Base-by-base conservation (phyloP, 2,797 vertebrate genomes). In the Pipistrellus kuhlii region DNA sequence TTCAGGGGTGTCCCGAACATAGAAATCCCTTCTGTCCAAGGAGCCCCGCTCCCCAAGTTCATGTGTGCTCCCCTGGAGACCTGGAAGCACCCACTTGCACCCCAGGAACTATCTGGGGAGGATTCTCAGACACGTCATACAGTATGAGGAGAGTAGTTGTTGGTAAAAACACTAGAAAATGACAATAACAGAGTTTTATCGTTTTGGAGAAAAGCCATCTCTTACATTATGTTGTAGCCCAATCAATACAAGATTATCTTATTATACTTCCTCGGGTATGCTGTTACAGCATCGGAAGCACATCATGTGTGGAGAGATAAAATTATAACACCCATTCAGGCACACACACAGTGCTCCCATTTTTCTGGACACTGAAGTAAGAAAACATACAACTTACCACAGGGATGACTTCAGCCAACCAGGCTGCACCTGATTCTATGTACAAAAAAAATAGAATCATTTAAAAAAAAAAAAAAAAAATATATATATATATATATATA, bases 71-170 rank as follows among this genome's bases (percentile, higher is more conserved):
- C 11, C 83, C 53, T 8, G 5, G 5, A 77, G 25, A 17, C 18
- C 51, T 35, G 23, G 2, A 20, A 14, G 8, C 21, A 10, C 11
- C 27, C 73, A 35, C 3, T 32, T n/a, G 20, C 2, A 11, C 8
- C 57, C 15, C 72, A 3, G 20, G 21, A 68, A 10, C 51, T 6
- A 15, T 23, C 27, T 23, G 0, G 0, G 21, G 25, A 20, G 35
- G 14, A 21, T 2, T 64, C 41, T 21, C 41, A 2, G n/a, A 25
- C 21, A 25, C 46, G 25, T 0, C 1, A 20, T 8, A 13, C 20
- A 6, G 3, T 35, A 1, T 59, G 30, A 51, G 6, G 38, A 21
- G 3, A 8, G 4, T 4, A 3, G 3, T 4, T 27, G 11, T 17
- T 41, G 11, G 5, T 21, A 20, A 18, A 51, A 88, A 0, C 18